Percentiles rank a stretch among this genome's conserved stretches.
Conservation (phyloP, 1,140 invertebrate species). For the Neodiprion pinetum region DNA sequence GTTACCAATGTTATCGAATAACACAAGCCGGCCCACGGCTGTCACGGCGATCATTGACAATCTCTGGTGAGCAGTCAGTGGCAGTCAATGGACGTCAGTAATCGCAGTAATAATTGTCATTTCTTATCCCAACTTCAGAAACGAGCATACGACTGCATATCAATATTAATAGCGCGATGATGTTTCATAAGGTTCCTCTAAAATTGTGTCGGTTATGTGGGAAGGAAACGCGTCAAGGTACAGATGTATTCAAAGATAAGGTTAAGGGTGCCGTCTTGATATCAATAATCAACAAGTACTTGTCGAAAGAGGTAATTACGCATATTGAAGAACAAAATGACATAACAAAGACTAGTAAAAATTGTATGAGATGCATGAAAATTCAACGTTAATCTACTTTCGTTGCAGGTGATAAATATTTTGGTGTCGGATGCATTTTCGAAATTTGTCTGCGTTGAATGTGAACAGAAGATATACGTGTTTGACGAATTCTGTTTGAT, state of each 20-base stretch:
- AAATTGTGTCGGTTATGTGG: slow-evolving; percentile 55
- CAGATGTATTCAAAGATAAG: slow-evolving; percentile 54
- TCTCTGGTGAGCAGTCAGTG: no score
- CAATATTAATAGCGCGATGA: slow-evolving; percentile 34
- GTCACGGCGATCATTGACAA: no score
- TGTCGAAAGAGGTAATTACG: slow-evolving; percentile 50
- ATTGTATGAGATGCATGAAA: not conserved
- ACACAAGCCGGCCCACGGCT: no score
- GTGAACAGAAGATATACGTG: slow-evolving; percentile 51
- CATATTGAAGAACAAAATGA: not conserved
- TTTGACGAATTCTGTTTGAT: slow-evolving; percentile 56
- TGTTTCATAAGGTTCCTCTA: slow-evolving; percentile 47
- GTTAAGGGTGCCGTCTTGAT: slow-evolving; percentile 49
- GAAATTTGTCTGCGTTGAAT: slow-evolving; percentile 54
- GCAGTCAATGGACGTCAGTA: no score
- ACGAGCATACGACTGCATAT: no score
- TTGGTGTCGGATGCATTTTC: slow-evolving; percentile 47
- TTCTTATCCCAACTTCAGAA: no score
- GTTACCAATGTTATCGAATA: no score
- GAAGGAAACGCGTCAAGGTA: slow-evolving; percentile 51
- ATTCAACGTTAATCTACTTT: slow-evolving; percentile 4
- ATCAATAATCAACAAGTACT: slow-evolving; percentile 55
- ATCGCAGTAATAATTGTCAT: no score
- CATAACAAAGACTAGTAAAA: not conserved
- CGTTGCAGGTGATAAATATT: slow-evolving; percentile 50